Evolutionary conservation across 2,888 invertebrate genomes (phyloP).

Genomic region (Tyria jacobaeae): DNA sequence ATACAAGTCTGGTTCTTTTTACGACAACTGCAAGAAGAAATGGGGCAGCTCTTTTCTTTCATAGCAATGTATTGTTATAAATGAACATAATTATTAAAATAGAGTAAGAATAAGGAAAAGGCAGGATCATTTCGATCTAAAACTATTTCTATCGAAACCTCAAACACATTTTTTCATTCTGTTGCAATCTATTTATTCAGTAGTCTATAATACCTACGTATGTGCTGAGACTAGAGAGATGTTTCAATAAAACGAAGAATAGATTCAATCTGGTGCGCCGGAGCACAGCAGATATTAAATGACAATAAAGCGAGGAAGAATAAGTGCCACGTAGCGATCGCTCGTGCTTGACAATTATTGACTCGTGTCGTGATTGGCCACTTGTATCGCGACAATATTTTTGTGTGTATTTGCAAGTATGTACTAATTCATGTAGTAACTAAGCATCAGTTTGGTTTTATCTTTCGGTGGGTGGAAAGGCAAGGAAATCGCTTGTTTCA

Average conservation of each 20-base stretch:
- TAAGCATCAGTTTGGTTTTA: not conserved
- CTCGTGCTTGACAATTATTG: not conserved
- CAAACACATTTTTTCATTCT: too few relatives aligned
- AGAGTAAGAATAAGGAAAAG: not conserved
- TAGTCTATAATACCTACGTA: too few relatives aligned
- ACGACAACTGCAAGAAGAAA: too few relatives aligned
- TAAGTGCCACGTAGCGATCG: not conserved
- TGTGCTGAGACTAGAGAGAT: too few relatives aligned
- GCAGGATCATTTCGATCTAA: too few relatives aligned
- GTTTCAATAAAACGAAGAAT: not conserved
- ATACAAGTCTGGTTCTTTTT: too few relatives aligned
- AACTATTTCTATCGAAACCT: too few relatives aligned
- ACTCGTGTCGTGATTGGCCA: not conserved
- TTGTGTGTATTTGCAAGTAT: not conserved
- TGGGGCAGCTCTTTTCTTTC: too few relatives aligned
- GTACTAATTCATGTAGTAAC: not conserved
- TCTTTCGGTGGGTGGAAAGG: not conserved
- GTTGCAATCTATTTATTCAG: too few relatives aligned
- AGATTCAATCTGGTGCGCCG: not conserved
- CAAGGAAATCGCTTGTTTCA: not conserved
- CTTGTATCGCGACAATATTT: not conserved
- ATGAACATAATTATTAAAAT: not conserved
- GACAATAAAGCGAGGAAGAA: not conserved
- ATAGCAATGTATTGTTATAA: conserved; percentile 2
- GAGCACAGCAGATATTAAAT: not conserved